Base-by-base conservation (phyloP, 2,888 invertebrate species). In the Idaea aversata region DNA sequence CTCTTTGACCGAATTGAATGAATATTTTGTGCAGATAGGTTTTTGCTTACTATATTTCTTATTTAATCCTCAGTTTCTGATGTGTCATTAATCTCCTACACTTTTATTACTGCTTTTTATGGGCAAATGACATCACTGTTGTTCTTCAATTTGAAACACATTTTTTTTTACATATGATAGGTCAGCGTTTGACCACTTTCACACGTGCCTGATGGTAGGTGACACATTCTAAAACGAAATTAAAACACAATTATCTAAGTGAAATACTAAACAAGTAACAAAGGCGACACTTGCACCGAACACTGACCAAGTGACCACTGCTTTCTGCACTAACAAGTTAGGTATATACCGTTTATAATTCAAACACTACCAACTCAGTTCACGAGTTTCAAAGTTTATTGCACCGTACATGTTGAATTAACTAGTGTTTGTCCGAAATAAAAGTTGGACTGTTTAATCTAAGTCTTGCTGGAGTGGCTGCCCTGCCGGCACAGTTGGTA, bases 391-490 rank as follows among this genome's bases (percentile, higher is more conserved):
- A 63, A 66, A 72, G 65, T 72, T 69, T 65, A 62, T 62, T 68
- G 64, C 65, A 62, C 69, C 57, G 59, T 61, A 36, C 68, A 63
- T 65, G 67, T 72, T 70, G 69, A 66, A 68, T 67, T 71, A 71
- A 67, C 67, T 65, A 62, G 63, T 70, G 68, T 70, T 71, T 66
- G 61, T 63, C 15, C 61, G 16, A 64, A 69, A 66, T 66, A 68
- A 66, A 66, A 70, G 66, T 68, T 68, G 61, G 13, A 25, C 5
- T 59, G 34, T 59, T 59, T 16, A 15, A 59, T 34, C 15, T 34
- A 59, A 59, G 59, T 59, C 16, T 34, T 7, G 10, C 6, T 59
- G 34, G 34, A 16, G 7, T 59, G 59, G 13, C 59, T 59, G 47
- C 7, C 47, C 59, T 59, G 47, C 7, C 47, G 7, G 47, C 47